A percentile compares a stretch with the other conserved stretches of the same genome.
Conservation (phyloP, 2,113 vertebrate species). For the Seriola aureovittata region DNA sequence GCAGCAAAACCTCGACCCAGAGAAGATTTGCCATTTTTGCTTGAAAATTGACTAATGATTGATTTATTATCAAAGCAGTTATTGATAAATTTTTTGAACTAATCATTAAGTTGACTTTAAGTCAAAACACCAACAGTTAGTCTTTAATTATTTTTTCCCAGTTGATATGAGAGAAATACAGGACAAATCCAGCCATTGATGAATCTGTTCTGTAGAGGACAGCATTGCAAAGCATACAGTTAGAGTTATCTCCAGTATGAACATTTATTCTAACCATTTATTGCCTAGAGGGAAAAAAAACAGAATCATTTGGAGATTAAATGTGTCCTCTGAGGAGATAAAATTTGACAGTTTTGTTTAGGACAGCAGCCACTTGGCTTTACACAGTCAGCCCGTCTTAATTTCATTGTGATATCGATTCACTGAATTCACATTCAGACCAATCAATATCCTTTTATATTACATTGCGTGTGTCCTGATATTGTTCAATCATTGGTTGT, state of each 20-base stretch:
- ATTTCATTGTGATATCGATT: conserved; percentile 37
- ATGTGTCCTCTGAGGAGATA: conserved; percentile 6
- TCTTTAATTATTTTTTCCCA: background rate
- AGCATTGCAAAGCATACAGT: conserved; percentile 10
- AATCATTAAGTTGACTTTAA: background rate
- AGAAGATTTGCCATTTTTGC: too few relatives aligned
- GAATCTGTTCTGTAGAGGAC: conserved; percentile 1
- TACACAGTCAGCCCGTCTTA: background rate
- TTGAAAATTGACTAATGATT: background rate
- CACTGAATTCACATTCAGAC: background rate
- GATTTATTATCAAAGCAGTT: background rate
- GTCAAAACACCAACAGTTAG: background rate
- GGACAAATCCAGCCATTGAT: conserved; percentile 30
- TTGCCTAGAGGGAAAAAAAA: background rate
- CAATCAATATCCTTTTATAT: conserved; percentile 39
- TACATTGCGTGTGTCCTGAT: background rate
- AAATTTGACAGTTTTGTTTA: conserved; percentile 27
- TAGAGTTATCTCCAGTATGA: background rate
- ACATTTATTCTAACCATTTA: background rate
- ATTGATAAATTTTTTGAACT: background rate
- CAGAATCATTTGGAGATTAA: conserved; percentile 1
- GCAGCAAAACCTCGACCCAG: too few relatives aligned
- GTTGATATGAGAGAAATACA: background rate
- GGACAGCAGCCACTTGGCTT: conserved; percentile 7
- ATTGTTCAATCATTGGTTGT: conserved; percentile 18